Base-by-base conservation (phyloP, 2,113 vertebrate species). In the Peromyscus californicus region DNA sequence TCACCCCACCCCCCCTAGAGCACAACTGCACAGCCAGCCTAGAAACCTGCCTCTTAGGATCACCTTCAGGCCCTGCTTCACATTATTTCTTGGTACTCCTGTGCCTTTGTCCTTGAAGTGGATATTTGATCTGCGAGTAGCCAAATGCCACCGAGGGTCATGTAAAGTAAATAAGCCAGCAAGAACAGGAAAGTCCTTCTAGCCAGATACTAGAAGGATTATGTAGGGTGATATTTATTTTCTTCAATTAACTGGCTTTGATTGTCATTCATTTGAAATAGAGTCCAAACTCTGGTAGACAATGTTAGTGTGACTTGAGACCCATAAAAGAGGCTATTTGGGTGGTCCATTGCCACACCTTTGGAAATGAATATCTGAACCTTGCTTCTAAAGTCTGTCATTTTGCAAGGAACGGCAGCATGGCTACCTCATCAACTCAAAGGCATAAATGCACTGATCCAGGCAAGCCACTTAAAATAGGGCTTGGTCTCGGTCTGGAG, bases 211-310 rank as follows among this genome's bases (percentile, higher is more conserved):
- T 31, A 22, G 3, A 22, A 13, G 74, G 26, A 78, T 48, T 82
- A 19, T 75, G 9, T 31, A 59, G 2, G 26, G 42, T 22, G 13
- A 91, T 67, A 59, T 70, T 91, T 94, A 72, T 91, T 95, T 97
- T 82, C 33, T 93, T 59, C 89, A 70, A 67, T 90, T 88, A 95
- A 93, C 57, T 80, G 48, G 15, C 82, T 90, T 36, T 95, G 48
- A 76, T 82, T 59, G 57, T 4, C 79, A 22, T 91, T 57, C 31
- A 39, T 72, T 93, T 75, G 36, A 31, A 89, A 80, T 51, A 17
- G 12, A 87, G 21, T 79, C 85, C 42, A 51, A 82, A 89, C n/a
- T 82, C 29, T 72, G 90, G 78, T 67, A 85, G 39, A 33, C 24
- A 90, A 61, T 19, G 24, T 72, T 80, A 78, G 22, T n/a, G 65